Evolutionary conservation across 30 jellyfish, hydroid and myxozoan species (phyloP), one percentile per base, ranked within the genome.

Genomic region (Calvadosia cruxmelitensis): DNA sequence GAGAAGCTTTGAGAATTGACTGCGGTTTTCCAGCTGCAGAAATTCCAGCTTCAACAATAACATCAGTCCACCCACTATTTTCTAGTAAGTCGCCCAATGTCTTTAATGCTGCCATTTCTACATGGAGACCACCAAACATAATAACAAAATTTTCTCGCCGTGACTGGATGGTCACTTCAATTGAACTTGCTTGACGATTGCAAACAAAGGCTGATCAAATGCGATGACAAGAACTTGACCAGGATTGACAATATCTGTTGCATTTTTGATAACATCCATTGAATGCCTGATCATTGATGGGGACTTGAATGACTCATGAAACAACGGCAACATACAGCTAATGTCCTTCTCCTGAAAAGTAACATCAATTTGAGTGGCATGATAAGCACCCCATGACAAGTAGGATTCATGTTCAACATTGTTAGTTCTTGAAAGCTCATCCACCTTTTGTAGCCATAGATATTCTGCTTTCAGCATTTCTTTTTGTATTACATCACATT

Each of bases 121-220:
- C 30, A 52, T 78, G 92, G 65, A 69, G 50, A 16, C 69, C 72
- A 32, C 85, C 78, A 12, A 78, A 27, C 78, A 78, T 31, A 15
- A 78, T 70, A 0, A 78, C 84, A 61, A 69, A 69, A 66, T 42
- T 53, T 69, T 33, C 33, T 78, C 84, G 15, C 92, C 85, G 49
- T 57, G 68, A 1, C 29, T 50, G 12, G 27, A 70, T 0, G 83
- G 66, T 72, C 78, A 70, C n/a, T 69, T 13, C 92, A 84, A 69
- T 66, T 78, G 78, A 53, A 77, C 34, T 27, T 53, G 71, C 31
- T 78, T 78, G 5, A 67, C 92, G 25, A 78, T 30, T 34, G 78
- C 84, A 53, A 25, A 78, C 30, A 78, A 63, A 52, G 84, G 92
- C 78, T 70, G 92, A 78, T 78, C 89, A 7, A 23, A 31, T 2